A percentile compares a stretch with the other conserved stretches of the same genome.
phyloP scores from a whole-genome alignment of 53 echinoderm and acorn worm genomes.

The Antedon mediterranea region DNA sequence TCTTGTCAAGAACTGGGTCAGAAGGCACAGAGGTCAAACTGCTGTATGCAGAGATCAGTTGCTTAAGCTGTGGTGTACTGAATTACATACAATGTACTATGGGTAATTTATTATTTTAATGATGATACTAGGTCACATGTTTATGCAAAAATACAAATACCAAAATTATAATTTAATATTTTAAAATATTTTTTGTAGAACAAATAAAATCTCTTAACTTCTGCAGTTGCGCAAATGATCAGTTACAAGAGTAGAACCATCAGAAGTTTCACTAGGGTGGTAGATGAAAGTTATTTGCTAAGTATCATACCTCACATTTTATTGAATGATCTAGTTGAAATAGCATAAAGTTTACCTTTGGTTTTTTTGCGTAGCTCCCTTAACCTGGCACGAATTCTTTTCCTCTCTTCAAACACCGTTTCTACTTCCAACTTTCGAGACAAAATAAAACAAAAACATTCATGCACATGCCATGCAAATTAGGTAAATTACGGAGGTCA shows the following conservation, averaged over 20 bases:
- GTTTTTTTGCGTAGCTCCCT: constrained; percentile 75
- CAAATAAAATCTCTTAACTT: too few species aligned
- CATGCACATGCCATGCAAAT: neutral
- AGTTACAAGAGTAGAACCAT: too few species aligned
- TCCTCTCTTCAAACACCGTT: constrained; percentile 89
- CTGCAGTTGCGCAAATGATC: too few species aligned
- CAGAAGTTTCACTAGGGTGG: too few species aligned
- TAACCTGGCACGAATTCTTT: constrained; percentile 78
- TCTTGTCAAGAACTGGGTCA: neutral
- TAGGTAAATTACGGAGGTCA: neutral
- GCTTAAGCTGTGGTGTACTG: neutral
- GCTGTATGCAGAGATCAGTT: neutral
- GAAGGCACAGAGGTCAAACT: neutral
- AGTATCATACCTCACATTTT: too few species aligned
- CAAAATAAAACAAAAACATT: constrained; percentile 1
- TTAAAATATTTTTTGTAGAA: too few species aligned
- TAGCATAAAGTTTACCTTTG: constrained; percentile 27
- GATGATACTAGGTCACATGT: too few species aligned
- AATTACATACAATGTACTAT: neutral
- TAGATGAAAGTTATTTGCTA: too few species aligned
- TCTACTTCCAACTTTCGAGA: constrained; percentile 58
- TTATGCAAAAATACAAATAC: too few species aligned
- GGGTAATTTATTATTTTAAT: neutral
- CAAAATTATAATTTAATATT: too few species aligned
- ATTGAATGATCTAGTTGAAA: too few species aligned